phyloP scores from a whole-genome alignment of 2,888 invertebrate genomes.

The Epistrophella euchroma region DNA sequence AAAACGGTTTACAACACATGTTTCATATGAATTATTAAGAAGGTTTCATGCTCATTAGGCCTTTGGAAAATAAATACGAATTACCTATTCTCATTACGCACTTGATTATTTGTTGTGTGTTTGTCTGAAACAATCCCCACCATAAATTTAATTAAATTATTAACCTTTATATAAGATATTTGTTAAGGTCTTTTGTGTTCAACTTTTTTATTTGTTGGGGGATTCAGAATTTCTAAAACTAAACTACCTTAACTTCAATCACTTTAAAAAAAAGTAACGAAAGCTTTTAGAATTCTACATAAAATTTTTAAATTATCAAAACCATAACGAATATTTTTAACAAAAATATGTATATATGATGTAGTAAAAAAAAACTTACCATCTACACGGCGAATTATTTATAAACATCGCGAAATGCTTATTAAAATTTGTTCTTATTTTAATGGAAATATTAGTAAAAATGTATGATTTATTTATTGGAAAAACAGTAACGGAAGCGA shows the following conservation, averaged over 20 bases:
- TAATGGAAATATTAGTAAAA: slow-evolving; percentile 47
- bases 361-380: slow-evolving; percentile 53
- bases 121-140: slow-evolving; percentile 7
- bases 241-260: no score
- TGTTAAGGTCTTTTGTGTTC: neutral
- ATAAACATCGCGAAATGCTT: slow-evolving; percentile 48
- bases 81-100: slow-evolving; percentile 22
- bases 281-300: neutral
- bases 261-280: no score
- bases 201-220: neutral
- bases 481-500: slow-evolving; percentile 56
- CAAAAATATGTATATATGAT: neutral
- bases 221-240: no score
- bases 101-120: slow-evolving; percentile 36
- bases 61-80: slow-evolving; percentile 56
- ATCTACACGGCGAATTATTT: slow-evolving; percentile 57
- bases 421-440: slow-evolving; percentile 8
- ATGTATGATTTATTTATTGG: slow-evolving; percentile 48
- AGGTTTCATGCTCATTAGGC: slow-evolving; percentile 53
- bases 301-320: slow-evolving; percentile 43
- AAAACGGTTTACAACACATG: slow-evolving; percentile 62
- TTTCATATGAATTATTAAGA: slow-evolving; percentile 58
- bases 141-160: slow-evolving; percentile 22
- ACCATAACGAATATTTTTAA: slow-evolving; percentile 56
- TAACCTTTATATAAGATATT: neutral